A percentile compares a stretch with the other conserved stretches of the same genome.
These are phyloP conservation scores for Plusia festucae DNA, from an alignment of 2,888 invertebrate species.

Conservation along the genomic window DNA sequence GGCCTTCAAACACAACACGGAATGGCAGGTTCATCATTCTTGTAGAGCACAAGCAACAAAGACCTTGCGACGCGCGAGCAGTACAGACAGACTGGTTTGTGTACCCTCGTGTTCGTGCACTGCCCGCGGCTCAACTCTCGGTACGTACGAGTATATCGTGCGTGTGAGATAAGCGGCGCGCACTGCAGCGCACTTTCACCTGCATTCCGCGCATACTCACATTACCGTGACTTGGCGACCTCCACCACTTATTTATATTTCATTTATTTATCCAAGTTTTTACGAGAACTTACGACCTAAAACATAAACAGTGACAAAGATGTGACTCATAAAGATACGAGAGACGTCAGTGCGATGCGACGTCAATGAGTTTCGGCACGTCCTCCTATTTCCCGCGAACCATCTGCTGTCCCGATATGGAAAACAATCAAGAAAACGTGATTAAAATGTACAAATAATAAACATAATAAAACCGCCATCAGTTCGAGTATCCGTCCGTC, in stretches of 20 bases:
- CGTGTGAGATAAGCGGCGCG: conserved; percentile 21
- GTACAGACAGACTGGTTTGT: not conserved
- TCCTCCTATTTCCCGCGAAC: conserved; percentile 25
- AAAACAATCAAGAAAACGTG: conserved; percentile 35
- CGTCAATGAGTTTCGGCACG: conserved; percentile 26
- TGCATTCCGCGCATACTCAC: conserved; percentile 44
- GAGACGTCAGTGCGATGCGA: conserved; percentile 21
- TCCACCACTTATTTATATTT: conserved; percentile 12
- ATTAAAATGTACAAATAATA: conserved; percentile 9
- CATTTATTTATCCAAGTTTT: conserved; percentile 35
- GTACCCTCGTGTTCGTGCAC: not conserved
- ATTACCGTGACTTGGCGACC: conserved; percentile 5
- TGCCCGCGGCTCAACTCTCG: not conserved
- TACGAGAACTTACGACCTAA: conserved; percentile 30
- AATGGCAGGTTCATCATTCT: not conserved
- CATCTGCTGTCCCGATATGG: conserved; percentile 33
- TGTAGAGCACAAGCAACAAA: not conserved
- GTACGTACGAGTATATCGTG: conserved; percentile 6
- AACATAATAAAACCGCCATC: not conserved
- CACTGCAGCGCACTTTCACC: conserved; percentile 50
- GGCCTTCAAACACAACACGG: not conserved
- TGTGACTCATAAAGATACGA: conserved; percentile 28
- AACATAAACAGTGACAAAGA: conserved; percentile 15
- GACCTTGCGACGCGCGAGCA: not conserved
- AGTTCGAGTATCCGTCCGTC: not conserved